Base-by-base conservation (phyloP, 2,113 vertebrate species). In the Rhineura floridana region DNA sequence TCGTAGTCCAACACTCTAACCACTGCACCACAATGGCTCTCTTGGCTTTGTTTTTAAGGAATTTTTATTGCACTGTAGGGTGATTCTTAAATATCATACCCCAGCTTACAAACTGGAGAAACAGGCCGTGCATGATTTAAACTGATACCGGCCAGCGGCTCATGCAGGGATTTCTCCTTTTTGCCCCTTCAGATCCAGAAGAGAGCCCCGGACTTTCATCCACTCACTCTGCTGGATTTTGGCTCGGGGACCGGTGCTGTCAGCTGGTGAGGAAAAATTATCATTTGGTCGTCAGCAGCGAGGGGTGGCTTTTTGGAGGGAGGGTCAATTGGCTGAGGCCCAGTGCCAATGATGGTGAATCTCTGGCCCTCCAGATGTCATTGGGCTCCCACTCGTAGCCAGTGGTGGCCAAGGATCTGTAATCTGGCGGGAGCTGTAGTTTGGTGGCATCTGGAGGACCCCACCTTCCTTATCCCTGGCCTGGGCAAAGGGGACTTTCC, bases 221-320 rank as follows among this genome's bases (percentile, higher is more conserved):
- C 98, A 17, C 93, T 94, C 70, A 96, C 98, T 13, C 92, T 99
- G 33, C 92, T 99, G 96, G 98, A 99, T 91, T 98, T 98, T 83
- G 98, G 98, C 69, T 98, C 98, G 0, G 98, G 98, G 28, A 93
- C 97, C 36, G 98, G 98, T 89, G 96, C 97, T 25, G 97, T 97
- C 8, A 95, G 93, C 78, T 99, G 98, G 98, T 98, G 28, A 96
- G 96, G 93, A 62, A 69, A 17, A 48, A 5, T 77, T 48, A 6
- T 3, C 23, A 15, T n/a, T 84, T 70, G 25, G 65, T 67, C 39
- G n/a, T 25, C 30, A 28, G 75, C 21, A 7, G 1, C 21, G 30
- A 48, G 3, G 30, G 44, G 9, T 15, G 3, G 19, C 6, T 67
- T 23, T 36, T 33, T 50, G 19, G 62, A 55, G 13, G 36, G 77